Percentiles rank a stretch among this genome's conserved stretches.
These are phyloP conservation scores for Ploceus nigricollis DNA, from an alignment of 2,113 vertebrate species.

Conservation along the genomic window DNA sequence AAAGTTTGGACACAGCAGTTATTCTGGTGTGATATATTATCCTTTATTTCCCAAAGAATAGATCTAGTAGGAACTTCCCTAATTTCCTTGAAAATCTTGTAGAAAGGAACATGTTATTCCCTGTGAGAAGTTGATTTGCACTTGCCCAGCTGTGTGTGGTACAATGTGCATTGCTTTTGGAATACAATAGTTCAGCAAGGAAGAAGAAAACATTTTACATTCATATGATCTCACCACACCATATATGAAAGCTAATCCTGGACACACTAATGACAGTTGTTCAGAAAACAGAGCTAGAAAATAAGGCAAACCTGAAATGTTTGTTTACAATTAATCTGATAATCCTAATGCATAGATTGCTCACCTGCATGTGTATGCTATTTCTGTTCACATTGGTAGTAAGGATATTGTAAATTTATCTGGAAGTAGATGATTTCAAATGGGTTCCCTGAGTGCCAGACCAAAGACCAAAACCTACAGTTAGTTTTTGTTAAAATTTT, in stretches of 20 bases:
- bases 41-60: neutral
- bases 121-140: neutral
- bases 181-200: neutral
- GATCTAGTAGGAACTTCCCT: neutral
- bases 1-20: neutral
- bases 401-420: neutral
- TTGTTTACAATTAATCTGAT: neutral
- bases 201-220: neutral
- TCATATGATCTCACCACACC: neutral
- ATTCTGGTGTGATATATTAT: neutral
- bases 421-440: neutral
- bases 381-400: neutral
- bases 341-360: neutral
- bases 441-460: neutral
- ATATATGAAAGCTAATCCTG: neutral
- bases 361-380: accelerated
- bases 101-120: neutral
- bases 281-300: neutral
- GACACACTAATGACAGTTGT: neutral
- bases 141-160: neutral
- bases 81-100: neutral
- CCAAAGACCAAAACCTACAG: neutral
- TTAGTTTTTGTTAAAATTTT: neutral
- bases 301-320: neutral
- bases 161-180: neutral